These are phyloP conservation scores for Takifugu ocellatus DNA, from an alignment of 2,797 vertebrate species.

Conservation along the genomic window DNA sequence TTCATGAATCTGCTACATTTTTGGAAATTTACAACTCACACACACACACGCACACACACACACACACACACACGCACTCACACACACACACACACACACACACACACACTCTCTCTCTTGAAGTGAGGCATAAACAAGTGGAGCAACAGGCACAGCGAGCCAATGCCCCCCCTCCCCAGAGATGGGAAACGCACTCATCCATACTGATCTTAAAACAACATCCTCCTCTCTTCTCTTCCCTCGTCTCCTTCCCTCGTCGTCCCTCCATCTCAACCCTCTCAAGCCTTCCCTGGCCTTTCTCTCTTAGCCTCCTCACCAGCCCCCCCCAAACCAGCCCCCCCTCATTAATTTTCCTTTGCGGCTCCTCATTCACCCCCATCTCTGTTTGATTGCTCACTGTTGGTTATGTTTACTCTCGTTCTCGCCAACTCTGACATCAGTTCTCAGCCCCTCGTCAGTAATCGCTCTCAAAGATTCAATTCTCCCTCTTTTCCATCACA, in stretches of 20 bases:
- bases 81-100: neutral
- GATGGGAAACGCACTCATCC: slow-evolving; percentile 71
- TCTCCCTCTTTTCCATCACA: slow-evolving; percentile 35
- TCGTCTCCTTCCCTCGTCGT: slow-evolving; percentile 6
- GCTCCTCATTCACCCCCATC: slow-evolving; percentile 9
- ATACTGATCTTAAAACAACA: slow-evolving; percentile 82
- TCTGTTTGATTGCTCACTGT: slow-evolving; percentile 21
- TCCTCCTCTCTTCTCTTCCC: slow-evolving; percentile 38
- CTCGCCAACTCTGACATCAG: slow-evolving; percentile 18
- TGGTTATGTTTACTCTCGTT: slow-evolving; percentile 36
- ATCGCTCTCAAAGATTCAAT: slow-evolving; percentile 32
- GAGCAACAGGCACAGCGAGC: slow-evolving; percentile 73
- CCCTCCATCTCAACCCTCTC: slow-evolving; percentile 28
- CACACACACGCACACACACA: neutral
- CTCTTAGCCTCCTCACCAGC: slow-evolving; percentile 4
- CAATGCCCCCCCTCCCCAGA: slow-evolving; percentile 65
- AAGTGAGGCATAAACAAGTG: slow-evolving; percentile 56
- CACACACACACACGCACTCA: neutral
- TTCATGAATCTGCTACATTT: too few species aligned
- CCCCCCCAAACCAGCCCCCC: slow-evolving; percentile 26
- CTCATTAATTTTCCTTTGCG: slow-evolving; percentile 36
- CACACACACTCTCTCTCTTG: slow-evolving; percentile 33
- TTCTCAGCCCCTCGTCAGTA: slow-evolving; percentile 31
- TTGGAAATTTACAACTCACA: too few species aligned
- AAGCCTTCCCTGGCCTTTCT: neutral